Conservation (phyloP, 2,797 vertebrate genomes). For the Coluber constrictor region DNA sequence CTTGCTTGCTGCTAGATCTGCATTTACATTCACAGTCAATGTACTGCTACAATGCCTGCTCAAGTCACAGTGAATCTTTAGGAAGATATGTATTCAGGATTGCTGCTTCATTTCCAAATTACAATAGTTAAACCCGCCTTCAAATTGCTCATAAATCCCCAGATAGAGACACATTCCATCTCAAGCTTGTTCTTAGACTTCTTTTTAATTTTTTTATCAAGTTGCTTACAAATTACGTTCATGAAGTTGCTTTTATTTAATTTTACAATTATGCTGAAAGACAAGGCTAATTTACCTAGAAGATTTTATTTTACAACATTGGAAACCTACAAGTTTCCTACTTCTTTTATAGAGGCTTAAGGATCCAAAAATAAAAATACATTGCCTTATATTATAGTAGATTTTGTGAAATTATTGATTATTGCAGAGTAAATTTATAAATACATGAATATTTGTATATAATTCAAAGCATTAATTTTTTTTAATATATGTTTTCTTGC, state of each 20-base stretch:
- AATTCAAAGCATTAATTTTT: neutral
- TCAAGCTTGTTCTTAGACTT: neutral
- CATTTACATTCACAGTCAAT: neutral
- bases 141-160: neutral
- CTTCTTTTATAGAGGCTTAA: neutral
- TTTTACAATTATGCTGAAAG: neutral
- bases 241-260: neutral
- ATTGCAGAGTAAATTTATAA: neutral
- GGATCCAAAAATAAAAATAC: neutral
- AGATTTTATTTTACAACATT: neutral
- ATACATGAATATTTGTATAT: neutral
- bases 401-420: neutral
- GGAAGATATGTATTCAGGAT: neutral
- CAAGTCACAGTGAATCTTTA: neutral
- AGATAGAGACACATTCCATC: neutral
- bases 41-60: neutral
- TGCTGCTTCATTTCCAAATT: neutral
- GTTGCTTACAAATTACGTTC: slow-evolving; percentile 15
- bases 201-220: neutral
- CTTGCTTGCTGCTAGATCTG: neutral
- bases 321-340: neutral
- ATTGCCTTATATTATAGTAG: neutral
- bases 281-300: neutral
- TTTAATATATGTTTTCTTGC: neutral
- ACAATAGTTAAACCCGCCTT: neutral